Base-by-base conservation (phyloP, 2,113 vertebrate genomes). In the Amazona guildingii region DNA sequence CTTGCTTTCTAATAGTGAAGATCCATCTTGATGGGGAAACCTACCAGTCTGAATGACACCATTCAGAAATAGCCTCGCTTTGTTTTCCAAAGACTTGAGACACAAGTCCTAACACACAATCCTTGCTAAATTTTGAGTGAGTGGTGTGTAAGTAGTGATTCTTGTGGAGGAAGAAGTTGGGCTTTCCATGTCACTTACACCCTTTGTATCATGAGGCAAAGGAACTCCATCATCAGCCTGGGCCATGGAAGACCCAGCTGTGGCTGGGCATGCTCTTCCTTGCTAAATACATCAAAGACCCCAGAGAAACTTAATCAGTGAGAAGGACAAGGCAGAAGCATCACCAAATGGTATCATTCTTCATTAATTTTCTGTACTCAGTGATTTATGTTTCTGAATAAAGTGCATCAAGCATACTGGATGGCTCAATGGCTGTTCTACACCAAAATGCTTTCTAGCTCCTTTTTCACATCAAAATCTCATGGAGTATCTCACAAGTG, bases 391-490 rank as follows among this genome's bases (percentile, higher is more conserved):
- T 54, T 92, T 86, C 79, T 86, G 76, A 88, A 86, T 79, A 82
- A 86, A 86, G 69, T 28, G 83, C 48, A 76, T 86, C 29, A 64
- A 77, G 72, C 61, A 72, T 78, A 90, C 57, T 84, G 69, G 83
- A 91, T 78, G 48, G 69, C 43, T 90, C 69, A 77, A 69, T 33
- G 80, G 61, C 83, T 92, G 39, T 70, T 94, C 69, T 76, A 78
- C 69, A 78, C 61, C 20, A 57, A 63, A 86, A 86, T 0, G 1
- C 66, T 75, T 94, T 68, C 44, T 51, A 94, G 55, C 48, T 93
- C 76, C 80, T 93, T 90, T 95, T 79, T 92, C 86, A 88, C 18
- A 17, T 46, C 68, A 75, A 70, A 74, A 66, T 84, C 83, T 92
- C 92, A 83, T 17, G 29, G 94, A 91, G 52, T 49, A 76, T 35